These are phyloP conservation scores for Sphaerodactylus townsendi DNA, from an alignment of 2,113 vertebrate genomes.

Conservation along the genomic window DNA sequence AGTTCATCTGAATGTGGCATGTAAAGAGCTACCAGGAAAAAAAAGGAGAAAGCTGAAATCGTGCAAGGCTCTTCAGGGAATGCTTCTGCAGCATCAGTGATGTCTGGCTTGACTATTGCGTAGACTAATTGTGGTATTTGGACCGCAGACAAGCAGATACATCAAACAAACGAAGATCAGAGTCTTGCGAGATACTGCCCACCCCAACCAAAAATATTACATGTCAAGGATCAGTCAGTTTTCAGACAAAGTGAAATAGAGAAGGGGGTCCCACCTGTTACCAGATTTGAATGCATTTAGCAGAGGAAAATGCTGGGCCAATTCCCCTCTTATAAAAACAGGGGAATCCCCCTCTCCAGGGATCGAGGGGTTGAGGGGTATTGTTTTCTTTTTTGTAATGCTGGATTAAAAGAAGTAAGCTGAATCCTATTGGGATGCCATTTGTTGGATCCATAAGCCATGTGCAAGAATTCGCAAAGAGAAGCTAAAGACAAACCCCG, in stretches of 20 bases:
- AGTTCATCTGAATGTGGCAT: not conserved
- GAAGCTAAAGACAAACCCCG: not conserved
- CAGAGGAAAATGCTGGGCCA: not conserved
- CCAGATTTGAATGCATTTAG: not conserved
- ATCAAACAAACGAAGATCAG: conserved; percentile 22
- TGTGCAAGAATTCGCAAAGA: too few species aligned
- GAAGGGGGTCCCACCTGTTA: not conserved
- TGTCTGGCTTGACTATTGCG: not conserved
- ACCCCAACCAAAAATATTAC: not conserved
- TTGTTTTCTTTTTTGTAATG: not conserved
- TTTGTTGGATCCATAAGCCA: not conserved
- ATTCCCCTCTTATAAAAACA: conserved; percentile 6
- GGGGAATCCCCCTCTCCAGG: not conserved
- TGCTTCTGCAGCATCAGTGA: not conserved
- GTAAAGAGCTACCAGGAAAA: not conserved
- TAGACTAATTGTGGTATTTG: conserved; percentile 7
- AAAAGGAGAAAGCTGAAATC: not conserved
- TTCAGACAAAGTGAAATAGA: conserved; percentile 28
- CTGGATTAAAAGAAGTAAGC: not conserved
- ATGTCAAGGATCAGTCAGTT: conserved; percentile 17
- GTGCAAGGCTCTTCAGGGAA: not conserved
- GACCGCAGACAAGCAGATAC: not conserved
- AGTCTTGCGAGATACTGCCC: not conserved
- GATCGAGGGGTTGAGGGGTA: not conserved
- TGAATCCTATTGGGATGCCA: not conserved